A percentile compares a stretch with the other conserved stretches of the same genome.
Conservation (phyloP, 2,888 invertebrate genomes). For the Diabrotica balteata region DNA sequence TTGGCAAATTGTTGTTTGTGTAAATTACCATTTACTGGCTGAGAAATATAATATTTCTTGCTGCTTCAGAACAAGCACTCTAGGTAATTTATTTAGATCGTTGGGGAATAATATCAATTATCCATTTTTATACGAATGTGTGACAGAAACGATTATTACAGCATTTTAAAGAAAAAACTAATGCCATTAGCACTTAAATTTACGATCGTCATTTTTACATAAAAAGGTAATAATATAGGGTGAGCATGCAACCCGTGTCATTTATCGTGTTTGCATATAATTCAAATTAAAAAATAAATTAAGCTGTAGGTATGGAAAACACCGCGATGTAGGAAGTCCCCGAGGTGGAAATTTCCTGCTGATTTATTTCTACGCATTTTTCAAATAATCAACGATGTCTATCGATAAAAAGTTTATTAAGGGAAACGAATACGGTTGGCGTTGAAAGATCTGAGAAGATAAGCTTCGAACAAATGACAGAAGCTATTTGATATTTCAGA, state of each 20-base stretch:
- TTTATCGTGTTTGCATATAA: constrained; percentile 53
- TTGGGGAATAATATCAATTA: no score
- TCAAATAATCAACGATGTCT: constrained; percentile 44
- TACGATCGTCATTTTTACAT: constrained; percentile 35
- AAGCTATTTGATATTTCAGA: no score
- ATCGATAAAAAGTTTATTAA: constrained; percentile 17
- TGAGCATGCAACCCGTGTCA: constrained; percentile 48
- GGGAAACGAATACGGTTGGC: no score
- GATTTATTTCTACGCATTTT: constrained; percentile 50
- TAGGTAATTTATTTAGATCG: no score
- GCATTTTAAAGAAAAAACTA: constrained; percentile 40
- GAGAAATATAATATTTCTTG: no score
- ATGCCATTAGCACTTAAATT: constrained; percentile 35
- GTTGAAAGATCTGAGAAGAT: no score
- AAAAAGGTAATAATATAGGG: constrained; percentile 47
- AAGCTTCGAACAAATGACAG: no score
- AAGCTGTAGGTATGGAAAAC: constrained; percentile 25
- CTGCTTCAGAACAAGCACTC: neutral
- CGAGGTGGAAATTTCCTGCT: constrained; percentile 28
- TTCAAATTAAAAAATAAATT: constrained; percentile 54
- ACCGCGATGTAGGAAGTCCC: neutral
- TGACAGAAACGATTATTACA: constrained; percentile 25
- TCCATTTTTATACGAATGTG: constrained; percentile 17
- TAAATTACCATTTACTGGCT: no score
- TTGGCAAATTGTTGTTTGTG: no score